phyloP scores from a whole-genome alignment of 1,140 invertebrate species.

The Alviniconcha marisindica region DNA sequence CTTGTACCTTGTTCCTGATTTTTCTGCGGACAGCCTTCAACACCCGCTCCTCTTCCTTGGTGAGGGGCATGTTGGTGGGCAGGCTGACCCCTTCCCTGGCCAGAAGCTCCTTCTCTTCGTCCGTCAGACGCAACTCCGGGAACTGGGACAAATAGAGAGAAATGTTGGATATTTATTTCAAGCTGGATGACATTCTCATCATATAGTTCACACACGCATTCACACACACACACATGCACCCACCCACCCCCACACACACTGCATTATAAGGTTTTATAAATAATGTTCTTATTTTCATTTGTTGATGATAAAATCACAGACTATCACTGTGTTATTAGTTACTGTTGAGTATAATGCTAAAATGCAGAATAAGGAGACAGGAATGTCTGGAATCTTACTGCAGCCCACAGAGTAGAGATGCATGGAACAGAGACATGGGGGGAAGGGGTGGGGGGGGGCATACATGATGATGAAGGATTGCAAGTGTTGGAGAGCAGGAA shows the following conservation, averaged over 20 bases:
- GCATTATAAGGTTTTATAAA: too few relatives aligned
- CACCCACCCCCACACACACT: not conserved
- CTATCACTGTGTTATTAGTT: too few relatives aligned
- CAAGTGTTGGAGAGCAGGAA: too few relatives aligned
- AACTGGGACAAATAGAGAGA: slow-evolving; percentile 57
- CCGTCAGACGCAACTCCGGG: slow-evolving; percentile 74
- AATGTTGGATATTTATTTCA: not conserved
- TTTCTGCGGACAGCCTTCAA: slow-evolving; percentile 92
- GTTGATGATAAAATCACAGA: too few relatives aligned
- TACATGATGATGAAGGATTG: too few relatives aligned
- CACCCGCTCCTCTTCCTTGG: slow-evolving; percentile 88
- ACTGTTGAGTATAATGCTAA: not conserved
- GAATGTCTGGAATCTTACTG: too few relatives aligned
- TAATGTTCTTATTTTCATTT: too few relatives aligned
- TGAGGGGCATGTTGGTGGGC: slow-evolving; percentile 89
- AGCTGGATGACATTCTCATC: not conserved
- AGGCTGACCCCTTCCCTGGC: slow-evolving; percentile 89
- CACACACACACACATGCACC: not conserved
- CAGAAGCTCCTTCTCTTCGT: slow-evolving; percentile 89
- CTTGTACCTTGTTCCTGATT: slow-evolving; percentile 91
- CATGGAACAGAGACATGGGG: too few relatives aligned
- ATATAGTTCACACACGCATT: not conserved
- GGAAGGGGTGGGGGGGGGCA: too few relatives aligned
- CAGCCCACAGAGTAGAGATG: too few relatives aligned
- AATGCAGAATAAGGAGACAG: too few relatives aligned